Base-by-base conservation (phyloP, 2,888 invertebrate genomes). In the Eupithecia subumbrata region DNA sequence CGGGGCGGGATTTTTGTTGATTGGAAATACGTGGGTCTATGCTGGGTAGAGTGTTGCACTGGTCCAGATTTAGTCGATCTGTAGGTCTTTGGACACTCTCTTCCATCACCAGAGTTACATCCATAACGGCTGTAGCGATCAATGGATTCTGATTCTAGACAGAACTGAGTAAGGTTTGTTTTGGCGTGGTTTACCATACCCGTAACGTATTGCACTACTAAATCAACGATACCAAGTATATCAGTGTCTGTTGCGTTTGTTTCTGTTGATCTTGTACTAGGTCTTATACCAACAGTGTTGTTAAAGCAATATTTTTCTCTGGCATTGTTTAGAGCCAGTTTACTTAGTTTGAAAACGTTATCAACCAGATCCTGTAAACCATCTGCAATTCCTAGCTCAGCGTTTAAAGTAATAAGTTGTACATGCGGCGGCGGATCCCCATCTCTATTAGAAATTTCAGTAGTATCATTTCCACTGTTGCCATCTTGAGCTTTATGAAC, bases 131-230 rank as follows among this genome's bases (percentile, higher is more conserved):
- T 60, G 60, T 60, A 60, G 60, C 60, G 60, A 25, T 60, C 60
- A 60, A 60, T 60, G 0, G 81, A 78, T 3, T 84, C 82, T 0
- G 88, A 84, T 1, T 79, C 78, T 37, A 84, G 78, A 52, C 93
- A 93, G 77, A 93, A 92, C 0, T 78, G 79, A 0, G 89, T 89
- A 0, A 89, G 12, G 80, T 93, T 91, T 0, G 64, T 43, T 0
- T 84, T 18, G 0, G 91, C 90, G 1, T 82, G 79, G 5, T 86
- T 82, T 0, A 91, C 84, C 66, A 91, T 84, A 0, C 76, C 79
- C 71, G 84, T 82, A 0, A 88, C 83, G 40, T 88, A 91, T 0
- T 83, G 78, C 0, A 84, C 81, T 4, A 92, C 81, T 0, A 83
- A 66, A 77, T 87, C 83, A 0, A 90, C 75, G 0, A 92, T 86